Percentiles rank a stretch among this genome's conserved stretches.
Conservation (phyloP, 1,140 invertebrate species). For the Myzus persicae region DNA sequence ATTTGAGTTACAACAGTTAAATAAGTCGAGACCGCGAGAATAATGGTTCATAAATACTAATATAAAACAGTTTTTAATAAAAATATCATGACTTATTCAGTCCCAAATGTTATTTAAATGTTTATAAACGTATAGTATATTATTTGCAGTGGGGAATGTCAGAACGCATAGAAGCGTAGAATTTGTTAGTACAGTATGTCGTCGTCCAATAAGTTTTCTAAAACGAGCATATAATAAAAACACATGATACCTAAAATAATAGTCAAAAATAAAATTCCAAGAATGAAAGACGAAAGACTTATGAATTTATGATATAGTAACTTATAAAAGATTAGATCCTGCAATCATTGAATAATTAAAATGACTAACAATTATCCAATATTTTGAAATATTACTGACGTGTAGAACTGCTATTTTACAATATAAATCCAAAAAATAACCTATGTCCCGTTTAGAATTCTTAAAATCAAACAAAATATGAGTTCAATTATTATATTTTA, state of each 20-base stretch:
- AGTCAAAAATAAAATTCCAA: not conserved
- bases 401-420: not conserved
- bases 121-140: not conserved
- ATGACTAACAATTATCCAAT: no score
- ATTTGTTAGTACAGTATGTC: not conserved
- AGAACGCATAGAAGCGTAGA: not conserved
- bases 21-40: not conserved
- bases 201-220: not conserved
- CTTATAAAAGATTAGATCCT: not conserved
- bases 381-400: no score
- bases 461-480: not conserved
- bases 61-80: conserved; percentile 14
- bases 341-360: no score
- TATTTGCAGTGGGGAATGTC: not conserved
- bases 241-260: not conserved
- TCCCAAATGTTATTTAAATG: not conserved
- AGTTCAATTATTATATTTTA: not conserved
- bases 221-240: not conserved
- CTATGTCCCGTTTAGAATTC: not conserved
- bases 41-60: conserved; percentile 3
- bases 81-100: not conserved
- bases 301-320: not conserved
- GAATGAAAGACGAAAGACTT: not conserved
- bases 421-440: not conserved
- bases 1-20: not conserved